phyloP scores from a whole-genome alignment of 2,888 invertebrate species.

The Argyra leucocephala region DNA sequence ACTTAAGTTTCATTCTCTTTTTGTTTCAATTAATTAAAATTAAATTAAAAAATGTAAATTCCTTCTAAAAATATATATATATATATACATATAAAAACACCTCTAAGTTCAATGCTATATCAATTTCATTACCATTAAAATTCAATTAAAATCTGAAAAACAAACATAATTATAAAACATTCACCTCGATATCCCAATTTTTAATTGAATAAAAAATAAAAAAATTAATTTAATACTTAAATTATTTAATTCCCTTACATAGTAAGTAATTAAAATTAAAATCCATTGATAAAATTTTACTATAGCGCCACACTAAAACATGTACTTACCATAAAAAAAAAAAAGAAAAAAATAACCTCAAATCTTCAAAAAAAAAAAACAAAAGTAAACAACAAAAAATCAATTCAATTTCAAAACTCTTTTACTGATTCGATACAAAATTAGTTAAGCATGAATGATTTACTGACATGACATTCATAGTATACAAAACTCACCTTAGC shows the following conservation, averaged over 20 bases:
- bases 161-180: too few species aligned
- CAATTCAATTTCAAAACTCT: neutral
- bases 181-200: too few species aligned
- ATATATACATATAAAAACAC: neutral
- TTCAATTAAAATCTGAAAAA: neutral
- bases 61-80: neutral
- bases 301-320: too few species aligned
- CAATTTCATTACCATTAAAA: conserved; percentile 1
- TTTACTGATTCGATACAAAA: neutral
- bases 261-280: neutral
- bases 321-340: too few species aligned
- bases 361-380: neutral
- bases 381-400: neutral
- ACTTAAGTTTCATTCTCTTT: too few species aligned
- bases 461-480: neutral
- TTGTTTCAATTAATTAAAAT: neutral
- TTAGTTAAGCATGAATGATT: neutral
- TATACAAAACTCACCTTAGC: too few species aligned
- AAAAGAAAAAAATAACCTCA: too few species aligned
- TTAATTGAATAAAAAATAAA: too few species aligned
- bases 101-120: neutral
- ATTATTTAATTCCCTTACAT: too few species aligned
- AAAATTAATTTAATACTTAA: too few species aligned
- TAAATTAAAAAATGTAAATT: neutral
- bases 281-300: neutral